A percentile compares a stretch with the other conserved stretches of the same genome.
phyloP scores from a whole-genome alignment of 1,140 invertebrate genomes.

The Euura saliciscinereae region DNA sequence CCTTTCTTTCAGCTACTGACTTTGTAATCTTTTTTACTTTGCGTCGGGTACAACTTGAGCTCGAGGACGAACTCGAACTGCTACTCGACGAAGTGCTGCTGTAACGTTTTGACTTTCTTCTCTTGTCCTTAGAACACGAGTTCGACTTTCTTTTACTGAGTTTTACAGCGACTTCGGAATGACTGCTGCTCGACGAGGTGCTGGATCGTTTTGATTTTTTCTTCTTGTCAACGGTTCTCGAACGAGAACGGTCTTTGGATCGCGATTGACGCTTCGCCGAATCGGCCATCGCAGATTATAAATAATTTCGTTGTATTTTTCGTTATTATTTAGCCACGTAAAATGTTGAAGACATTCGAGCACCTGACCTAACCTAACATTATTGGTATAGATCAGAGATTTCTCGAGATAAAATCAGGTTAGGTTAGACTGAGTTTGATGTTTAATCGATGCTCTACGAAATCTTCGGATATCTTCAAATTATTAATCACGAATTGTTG shows the following conservation, averaged over 20 bases:
- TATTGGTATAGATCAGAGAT: too few species aligned
- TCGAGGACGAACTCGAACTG: conserved; percentile 38
- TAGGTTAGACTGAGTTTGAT: too few species aligned
- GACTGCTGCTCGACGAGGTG: conserved; percentile 23
- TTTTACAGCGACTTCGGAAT: conserved; percentile 34
- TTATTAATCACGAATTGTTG: too few species aligned
- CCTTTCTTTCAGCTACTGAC: too few species aligned
- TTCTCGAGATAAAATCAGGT: too few species aligned
- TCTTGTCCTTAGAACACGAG: conserved; percentile 40
- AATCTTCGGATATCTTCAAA: too few species aligned
- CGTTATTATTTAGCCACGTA: too few species aligned
- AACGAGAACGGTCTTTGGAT: conserved; percentile 18
- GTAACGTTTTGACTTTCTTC: conserved; percentile 33
- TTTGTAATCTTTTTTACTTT: not conserved
- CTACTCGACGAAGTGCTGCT: conserved; percentile 22
- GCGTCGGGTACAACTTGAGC: conserved; percentile 30
- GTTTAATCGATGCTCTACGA: too few species aligned
- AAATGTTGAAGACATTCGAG: too few species aligned
- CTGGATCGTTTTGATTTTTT: conserved; percentile 16
- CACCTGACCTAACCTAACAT: too few species aligned
- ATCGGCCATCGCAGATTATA: conserved; percentile 25
- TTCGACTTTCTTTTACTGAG: conserved; percentile 22
- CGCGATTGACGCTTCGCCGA: conserved; percentile 25
- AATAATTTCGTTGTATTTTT: too few species aligned
- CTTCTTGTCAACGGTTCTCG: conserved; percentile 11